Evolutionary conservation across 2,797 vertebrate species (phyloP), one percentile per base, ranked within the genome.

Genomic region (Atherinosoma microstoma): DNA sequence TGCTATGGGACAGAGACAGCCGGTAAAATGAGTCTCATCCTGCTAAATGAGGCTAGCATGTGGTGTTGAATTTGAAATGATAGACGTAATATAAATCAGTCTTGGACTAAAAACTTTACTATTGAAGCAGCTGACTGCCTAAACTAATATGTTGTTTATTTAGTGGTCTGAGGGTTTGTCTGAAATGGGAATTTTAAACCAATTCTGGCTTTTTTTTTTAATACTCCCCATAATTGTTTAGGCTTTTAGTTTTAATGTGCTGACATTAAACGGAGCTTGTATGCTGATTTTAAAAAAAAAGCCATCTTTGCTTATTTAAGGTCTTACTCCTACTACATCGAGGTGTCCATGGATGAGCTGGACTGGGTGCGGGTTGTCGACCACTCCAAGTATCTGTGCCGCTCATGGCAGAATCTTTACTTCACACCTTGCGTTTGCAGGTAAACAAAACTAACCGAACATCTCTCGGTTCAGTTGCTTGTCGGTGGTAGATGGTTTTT

Each of bases 261-360:
- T 5, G 42, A 9, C 20, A 32, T 6, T 18, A 20, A 47, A 2
- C 1, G 6, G 6, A 45, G 53, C 22, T 51, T 35, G 4, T 45
- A 15, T 27, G 2, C 22, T 67, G 16, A 38, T 34, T 32, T 27
- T 32, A 32, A 38, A 1, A 61, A 1, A 61, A 13, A 16, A 20
- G 3, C 22, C 12, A 0, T 51, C 4, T 22, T 27, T 57, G 3
- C 1, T 40, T 12, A 0, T 69, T 68, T 16, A 57, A 99, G 98
- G 83, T 99, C 98, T 8, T 99, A 99, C 40, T 99, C 98, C 0
- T 99, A 99, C 93, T 97, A 99, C 91, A 95, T 99, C 22, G 98
- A 99, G 82, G 97, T 99, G 30, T 99, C 98, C 22, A 99, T 99
- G 98, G 98, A 99, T 68, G 97, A 99, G 87, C 93, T 99, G 88